phyloP scores from a whole-genome alignment of 64 coral and sea anemone genomes.

The Porites australiensis region DNA sequence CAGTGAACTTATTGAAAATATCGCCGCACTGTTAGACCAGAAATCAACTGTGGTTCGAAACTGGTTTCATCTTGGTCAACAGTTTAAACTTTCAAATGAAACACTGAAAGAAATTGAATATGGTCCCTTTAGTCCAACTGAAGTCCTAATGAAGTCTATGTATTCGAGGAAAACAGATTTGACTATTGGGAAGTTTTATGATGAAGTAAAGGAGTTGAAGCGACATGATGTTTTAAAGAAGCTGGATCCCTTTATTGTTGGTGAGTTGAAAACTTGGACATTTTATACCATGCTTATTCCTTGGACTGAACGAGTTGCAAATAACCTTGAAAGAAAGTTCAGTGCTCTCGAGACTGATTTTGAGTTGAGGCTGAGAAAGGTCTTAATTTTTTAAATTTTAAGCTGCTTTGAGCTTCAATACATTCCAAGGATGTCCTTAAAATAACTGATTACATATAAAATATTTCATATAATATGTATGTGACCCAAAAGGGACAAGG shows the following conservation, averaged over 20 bases:
- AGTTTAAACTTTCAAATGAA: not conserved
- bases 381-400: no score
- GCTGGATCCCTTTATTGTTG: not conserved
- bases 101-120: constrained; percentile 2
- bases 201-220: not conserved
- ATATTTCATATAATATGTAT: no score
- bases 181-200: not conserved
- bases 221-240: constrained; percentile 9
- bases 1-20: not conserved
- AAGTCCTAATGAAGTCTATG: constrained; percentile 9
- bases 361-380: no score
- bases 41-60: not conserved
- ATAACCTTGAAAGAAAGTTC: no score
- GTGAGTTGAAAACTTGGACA: not conserved
- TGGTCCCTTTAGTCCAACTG: not conserved
- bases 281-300: no score
- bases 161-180: not conserved
- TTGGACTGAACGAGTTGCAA: no score
- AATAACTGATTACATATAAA: no score
- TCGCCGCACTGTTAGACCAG: constrained; percentile 11
- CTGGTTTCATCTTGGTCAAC: not conserved
- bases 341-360: no score
- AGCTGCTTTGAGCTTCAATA: no score
- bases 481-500: no score
- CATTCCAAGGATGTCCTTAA: no score